phyloP scores from a whole-genome alignment of 2,113 vertebrate genomes.

The Corythaixoides concolor region DNA sequence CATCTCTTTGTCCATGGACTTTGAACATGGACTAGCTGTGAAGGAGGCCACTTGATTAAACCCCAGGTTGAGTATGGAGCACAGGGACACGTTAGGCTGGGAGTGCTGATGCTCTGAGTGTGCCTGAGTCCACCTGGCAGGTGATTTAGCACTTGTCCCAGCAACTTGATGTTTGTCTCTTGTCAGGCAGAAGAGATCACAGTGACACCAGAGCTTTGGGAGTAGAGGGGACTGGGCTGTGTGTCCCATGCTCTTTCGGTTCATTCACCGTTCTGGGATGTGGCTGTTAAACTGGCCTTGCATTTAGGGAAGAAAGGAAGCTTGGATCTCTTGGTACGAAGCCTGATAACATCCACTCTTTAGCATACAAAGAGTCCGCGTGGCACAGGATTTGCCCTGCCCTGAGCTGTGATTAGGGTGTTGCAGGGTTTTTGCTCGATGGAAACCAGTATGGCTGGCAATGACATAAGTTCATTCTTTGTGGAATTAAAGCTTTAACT shows the following conservation, averaged over 20 bases:
- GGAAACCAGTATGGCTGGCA: not conserved
- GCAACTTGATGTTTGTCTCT: not conserved
- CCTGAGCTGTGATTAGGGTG: not conserved
- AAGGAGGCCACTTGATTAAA: not conserved
- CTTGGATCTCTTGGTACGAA: not conserved
- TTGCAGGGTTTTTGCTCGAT: not conserved
- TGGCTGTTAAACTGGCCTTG: not conserved
- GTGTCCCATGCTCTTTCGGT: not conserved
- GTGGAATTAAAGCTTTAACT: not conserved
- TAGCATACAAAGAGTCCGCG: not conserved
- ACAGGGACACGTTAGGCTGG: not conserved
- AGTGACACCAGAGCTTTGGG: not conserved
- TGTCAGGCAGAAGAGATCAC: not conserved
- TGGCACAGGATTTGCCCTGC: not conserved
- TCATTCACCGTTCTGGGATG: not conserved
- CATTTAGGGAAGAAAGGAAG: not conserved
- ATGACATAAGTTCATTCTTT: not conserved
- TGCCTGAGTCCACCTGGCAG: not conserved
- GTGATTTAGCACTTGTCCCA: not conserved
- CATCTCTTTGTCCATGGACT: not conserved
- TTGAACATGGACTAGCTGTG: not conserved
- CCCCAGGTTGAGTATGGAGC: not conserved
- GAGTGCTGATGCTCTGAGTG: not conserved
- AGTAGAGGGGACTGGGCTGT: not conserved
- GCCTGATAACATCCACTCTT: not conserved